Percentiles rank a stretch among this genome's conserved stretches.
These are phyloP conservation scores for Rhopalosiphum nymphaeae DNA, from an alignment of 2,888 invertebrate genomes.

Conservation along the genomic window DNA sequence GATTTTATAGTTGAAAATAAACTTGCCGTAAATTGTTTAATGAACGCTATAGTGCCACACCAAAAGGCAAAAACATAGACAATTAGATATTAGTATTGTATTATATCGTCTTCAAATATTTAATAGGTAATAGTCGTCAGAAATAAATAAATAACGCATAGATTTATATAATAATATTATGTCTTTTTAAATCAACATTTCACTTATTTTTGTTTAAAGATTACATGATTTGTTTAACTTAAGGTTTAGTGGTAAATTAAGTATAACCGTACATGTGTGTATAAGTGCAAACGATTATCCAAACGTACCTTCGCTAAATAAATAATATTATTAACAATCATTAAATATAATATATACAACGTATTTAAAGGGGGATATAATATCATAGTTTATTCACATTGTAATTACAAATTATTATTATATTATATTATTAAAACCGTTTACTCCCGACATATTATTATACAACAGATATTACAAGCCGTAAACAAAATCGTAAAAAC, in stretches of 20 bases:
- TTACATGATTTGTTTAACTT: conserved; percentile 53
- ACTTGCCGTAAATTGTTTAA: not conserved
- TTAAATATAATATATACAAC: conserved; percentile 42
- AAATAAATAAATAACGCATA: conserved; percentile 33
- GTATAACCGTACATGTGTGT: conserved; percentile 35
- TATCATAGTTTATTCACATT: conserved; percentile 55
- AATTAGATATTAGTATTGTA: not conserved
- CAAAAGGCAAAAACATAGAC: not conserved
- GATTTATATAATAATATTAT: conserved; percentile 51
- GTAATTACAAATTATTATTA: conserved; percentile 43
- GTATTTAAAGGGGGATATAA: conserved; percentile 21
- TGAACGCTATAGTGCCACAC: not conserved
- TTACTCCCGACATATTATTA: not conserved
- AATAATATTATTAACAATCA: conserved; percentile 60
- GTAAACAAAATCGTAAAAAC: not conserved
- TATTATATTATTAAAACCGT: conserved; percentile 19
- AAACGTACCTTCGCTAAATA: conserved; percentile 59
- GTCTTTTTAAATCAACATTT: conserved; percentile 58
- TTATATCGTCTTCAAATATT: not conserved
- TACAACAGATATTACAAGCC: conserved; percentile 21
- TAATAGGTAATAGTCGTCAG: not conserved
- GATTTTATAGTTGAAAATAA: not conserved
- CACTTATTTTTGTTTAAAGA: conserved; percentile 44
- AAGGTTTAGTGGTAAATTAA: conserved; percentile 56
- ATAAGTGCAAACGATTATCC: conserved; percentile 60